phyloP scores from a whole-genome alignment of 2,113 vertebrate genomes.

The Dryoscopus gambensis region DNA sequence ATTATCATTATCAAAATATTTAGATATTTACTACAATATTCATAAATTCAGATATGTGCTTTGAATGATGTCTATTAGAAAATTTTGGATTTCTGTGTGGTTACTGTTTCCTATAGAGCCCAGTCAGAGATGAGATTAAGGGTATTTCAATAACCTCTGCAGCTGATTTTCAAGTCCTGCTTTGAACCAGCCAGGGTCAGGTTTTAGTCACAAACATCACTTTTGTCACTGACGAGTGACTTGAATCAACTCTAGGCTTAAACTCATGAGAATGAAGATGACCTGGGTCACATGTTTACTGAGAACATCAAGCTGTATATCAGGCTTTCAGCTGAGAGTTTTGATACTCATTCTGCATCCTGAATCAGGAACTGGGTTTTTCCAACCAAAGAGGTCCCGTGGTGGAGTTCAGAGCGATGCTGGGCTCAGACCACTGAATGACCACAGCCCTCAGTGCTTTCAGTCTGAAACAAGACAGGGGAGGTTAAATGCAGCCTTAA shows the following conservation, averaged over 20 bases:
- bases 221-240: background rate
- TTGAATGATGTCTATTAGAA: background rate
- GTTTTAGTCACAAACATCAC: background rate
- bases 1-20: background rate
- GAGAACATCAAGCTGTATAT: background rate
- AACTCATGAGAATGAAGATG: background rate
- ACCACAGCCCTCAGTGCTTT: background rate
- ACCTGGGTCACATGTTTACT: background rate
- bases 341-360: background rate
- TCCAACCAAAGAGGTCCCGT: background rate
- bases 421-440: background rate
- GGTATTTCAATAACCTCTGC: background rate
- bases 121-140: background rate
- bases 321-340: background rate
- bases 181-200: background rate
- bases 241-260: background rate
- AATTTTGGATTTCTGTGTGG: background rate
- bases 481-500: background rate
- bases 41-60: background rate
- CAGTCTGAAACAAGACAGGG: background rate
- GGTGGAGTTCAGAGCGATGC: background rate
- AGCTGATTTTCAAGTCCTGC: background rate
- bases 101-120: background rate
- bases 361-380: background rate
- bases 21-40: background rate